Evolutionary conservation across 2,888 invertebrate species (phyloP).

Genomic region (Trichogramma evanescens): DNA sequence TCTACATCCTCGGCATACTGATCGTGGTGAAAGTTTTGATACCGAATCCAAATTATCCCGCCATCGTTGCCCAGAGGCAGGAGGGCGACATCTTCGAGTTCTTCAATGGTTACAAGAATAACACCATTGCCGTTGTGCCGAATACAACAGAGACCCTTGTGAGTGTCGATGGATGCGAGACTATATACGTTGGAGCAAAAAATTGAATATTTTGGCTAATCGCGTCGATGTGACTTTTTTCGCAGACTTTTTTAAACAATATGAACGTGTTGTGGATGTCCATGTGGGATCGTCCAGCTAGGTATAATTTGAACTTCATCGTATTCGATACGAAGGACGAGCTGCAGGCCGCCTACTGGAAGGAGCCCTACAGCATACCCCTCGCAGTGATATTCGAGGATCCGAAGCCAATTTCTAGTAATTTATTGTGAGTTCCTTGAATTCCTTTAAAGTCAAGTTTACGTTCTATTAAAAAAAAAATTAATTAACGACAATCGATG

Average conservation of each 20-base stretch:
- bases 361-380: conserved; percentile 60
- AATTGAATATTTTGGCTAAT: neutral
- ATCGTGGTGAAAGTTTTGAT: conserved; percentile 67
- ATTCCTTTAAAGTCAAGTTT: too few species aligned
- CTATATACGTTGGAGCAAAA: neutral
- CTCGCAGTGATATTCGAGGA: conserved; percentile 63
- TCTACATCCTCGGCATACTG: conserved; percentile 68
- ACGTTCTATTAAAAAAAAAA: too few species aligned
- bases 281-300: conserved; percentile 49
- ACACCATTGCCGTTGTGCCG: conserved; percentile 64
- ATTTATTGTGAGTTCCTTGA: conserved; percentile 50
- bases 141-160: conserved; percentile 54
- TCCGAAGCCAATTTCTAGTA: conserved; percentile 43
- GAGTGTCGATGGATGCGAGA: conserved; percentile 23
- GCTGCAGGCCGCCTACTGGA: conserved; percentile 63
- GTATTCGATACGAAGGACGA: conserved; percentile 61
- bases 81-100: conserved; percentile 52
- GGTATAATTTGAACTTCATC: conserved; percentile 58
- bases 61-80: conserved; percentile 58
- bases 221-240: conserved; percentile 5
- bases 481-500: too few species aligned
- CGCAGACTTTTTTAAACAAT: conserved; percentile 57
- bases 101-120: conserved; percentile 53
- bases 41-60: conserved; percentile 70
- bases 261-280: conserved; percentile 57